phyloP scores from a whole-genome alignment of 2,888 invertebrate species.

The Stegana nigrithorax region DNA sequence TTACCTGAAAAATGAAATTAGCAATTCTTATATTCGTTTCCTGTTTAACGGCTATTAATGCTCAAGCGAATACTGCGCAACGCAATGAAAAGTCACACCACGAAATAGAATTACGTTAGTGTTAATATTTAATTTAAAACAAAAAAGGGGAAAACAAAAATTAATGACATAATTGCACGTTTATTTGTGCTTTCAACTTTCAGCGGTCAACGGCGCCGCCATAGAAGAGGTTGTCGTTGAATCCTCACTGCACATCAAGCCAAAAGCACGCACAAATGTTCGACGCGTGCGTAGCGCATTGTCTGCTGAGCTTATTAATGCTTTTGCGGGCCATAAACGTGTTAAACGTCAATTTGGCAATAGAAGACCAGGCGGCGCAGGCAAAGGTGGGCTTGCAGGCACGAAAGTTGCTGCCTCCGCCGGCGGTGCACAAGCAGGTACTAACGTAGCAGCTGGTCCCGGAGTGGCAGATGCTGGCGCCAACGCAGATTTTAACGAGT shows the following conservation, averaged over 20 bases:
- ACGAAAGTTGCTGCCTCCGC: constrained; percentile 32
- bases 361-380: constrained; percentile 10
- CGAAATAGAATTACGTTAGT: constrained; percentile 53
- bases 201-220: constrained; percentile 55
- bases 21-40: constrained; percentile 38
- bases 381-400: constrained; percentile 25
- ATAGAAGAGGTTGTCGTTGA: constrained; percentile 71
- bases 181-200: not conserved
- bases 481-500: constrained; percentile 37
- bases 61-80: constrained; percentile 40
- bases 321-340: constrained; percentile 49
- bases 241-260: constrained; percentile 69
- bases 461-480: constrained; percentile 44
- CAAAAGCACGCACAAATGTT: constrained; percentile 57
- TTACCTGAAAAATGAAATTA: constrained; percentile 42
- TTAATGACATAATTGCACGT: too few relatives aligned
- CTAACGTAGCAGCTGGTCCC: constrained; percentile 43
- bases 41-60: constrained; percentile 39
- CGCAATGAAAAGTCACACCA: constrained; percentile 50
- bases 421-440: constrained; percentile 37
- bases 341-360: constrained; percentile 47
- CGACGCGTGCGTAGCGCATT: constrained; percentile 43
- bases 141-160: not conserved
- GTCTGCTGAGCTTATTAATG: constrained; percentile 26
- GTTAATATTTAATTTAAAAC: not conserved